Conservation (phyloP, 1,140 invertebrate genomes). For the Tetranychus urticae region DNA sequence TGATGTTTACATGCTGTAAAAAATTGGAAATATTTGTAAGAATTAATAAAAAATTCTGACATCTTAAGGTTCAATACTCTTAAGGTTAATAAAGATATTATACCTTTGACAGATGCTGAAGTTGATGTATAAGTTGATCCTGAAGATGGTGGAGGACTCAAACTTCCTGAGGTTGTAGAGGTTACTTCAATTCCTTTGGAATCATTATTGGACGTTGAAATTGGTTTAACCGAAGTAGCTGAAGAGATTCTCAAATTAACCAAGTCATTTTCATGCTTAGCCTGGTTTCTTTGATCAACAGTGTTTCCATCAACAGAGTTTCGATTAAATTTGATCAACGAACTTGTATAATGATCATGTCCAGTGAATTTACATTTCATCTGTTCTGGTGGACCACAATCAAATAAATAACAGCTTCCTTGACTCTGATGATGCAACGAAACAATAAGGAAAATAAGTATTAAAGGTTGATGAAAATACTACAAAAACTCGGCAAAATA, state of each 20-base stretch:
- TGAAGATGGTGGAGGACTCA: not conserved
- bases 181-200: not conserved
- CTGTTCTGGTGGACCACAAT: conserved; percentile 61
- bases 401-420: conserved; percentile 71
- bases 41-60: not conserved
- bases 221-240: not conserved
- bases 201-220: not conserved
- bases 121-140: not conserved
- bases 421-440: conserved; percentile 31
- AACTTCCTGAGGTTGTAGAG: not conserved
- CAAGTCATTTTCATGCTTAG: conserved; percentile 54
- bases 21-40: not conserved
- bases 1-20: conserved; percentile 24
- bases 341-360: conserved; percentile 69
- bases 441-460: conserved; percentile 12
- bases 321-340: conserved; percentile 39
- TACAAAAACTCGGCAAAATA: too few species aligned
- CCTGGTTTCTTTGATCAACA: conserved; percentile 32
- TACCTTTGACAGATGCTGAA: not conserved
- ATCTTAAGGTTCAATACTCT: too few species aligned
- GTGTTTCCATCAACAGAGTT: conserved; percentile 36
- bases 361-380: conserved; percentile 77
- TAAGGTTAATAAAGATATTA: not conserved
- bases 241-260: conserved; percentile 33
- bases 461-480: not conserved